Base-by-base conservation (phyloP, 2,113 vertebrate species). In the Lichenostomus cassidix region DNA sequence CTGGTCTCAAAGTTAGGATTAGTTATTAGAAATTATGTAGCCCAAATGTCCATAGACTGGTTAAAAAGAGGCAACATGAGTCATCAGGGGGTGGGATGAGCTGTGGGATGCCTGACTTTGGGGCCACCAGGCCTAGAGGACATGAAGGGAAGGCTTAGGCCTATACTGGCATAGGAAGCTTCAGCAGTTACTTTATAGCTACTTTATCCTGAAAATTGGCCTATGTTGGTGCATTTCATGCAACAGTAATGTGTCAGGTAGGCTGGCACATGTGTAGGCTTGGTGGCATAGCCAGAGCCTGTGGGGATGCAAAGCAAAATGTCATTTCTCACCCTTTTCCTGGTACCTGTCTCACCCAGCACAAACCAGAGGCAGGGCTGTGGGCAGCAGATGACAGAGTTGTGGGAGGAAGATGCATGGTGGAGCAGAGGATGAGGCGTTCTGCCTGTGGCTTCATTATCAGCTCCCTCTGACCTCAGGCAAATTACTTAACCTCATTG, bases 401-500 rank as follows among this genome's bases (percentile, higher is more conserved):
- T 76, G 73, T 12, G 65, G 82, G 39, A 86, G 52, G 90, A 93
- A 76, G 73, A 83, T 70, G 49, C 1, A 0, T 12, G 2, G 76
- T 64, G 63, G n/a, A 56, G 12, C 37, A 74, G 64, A 76, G 58
- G 80, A 93, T 83, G 60, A 88, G 52, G 37, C 28, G 0, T 78
- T 94, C 82, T 92, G 93, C 83, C 82, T 96, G 79, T 10, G 75
- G 76, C 76, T 94, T 95, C 12, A 3, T 58, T 75, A 90, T 60
- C 87, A 86, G 67, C 70, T 96, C 79, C 65, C 62, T 82, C 81
- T 85, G 83, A 93, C 93, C 94, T 93, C 87, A 80, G 67, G 75
- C 89, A 94, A 94, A 94, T 96, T 83, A 44, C 68, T 91, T 93
- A 94, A 92, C 87, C 87, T 95, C 77, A 50, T 52, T 86, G 92